Conservation (phyloP, 64 coral and sea anemone genomes). For the Dendronephthya gigantea region DNA sequence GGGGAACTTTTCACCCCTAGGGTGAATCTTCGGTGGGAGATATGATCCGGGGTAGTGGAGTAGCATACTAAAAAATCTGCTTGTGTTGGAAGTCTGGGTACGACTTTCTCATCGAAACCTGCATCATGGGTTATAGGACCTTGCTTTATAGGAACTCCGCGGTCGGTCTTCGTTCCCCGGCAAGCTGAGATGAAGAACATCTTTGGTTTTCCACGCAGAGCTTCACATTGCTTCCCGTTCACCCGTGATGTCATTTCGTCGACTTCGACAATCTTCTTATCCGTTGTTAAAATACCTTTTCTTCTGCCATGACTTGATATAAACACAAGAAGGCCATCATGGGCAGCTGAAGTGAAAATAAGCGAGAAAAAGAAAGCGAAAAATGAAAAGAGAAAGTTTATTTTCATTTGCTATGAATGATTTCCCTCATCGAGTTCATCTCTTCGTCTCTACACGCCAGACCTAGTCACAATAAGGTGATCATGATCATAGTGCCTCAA, state of each 20-base stretch:
- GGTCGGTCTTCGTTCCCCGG: not conserved
- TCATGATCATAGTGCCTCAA: too few relatives aligned
- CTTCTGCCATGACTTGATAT: not conserved
- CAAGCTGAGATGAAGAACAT: not conserved
- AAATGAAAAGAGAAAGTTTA: not conserved
- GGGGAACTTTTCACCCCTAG: not conserved
- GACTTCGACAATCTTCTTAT: not conserved
- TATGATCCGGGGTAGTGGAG: not conserved
- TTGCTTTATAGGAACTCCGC: not conserved
- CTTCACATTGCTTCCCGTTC: not conserved
- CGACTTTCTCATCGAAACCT: not conserved
- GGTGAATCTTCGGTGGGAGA: not conserved
- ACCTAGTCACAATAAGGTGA: too few relatives aligned
- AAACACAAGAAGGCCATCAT: not conserved
- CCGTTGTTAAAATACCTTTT: not conserved
- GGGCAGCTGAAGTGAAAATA: not conserved
- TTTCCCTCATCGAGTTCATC: too few relatives aligned
- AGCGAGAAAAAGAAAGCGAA: not conserved
- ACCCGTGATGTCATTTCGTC: not conserved
- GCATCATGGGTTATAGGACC: not conserved
- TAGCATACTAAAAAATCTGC: conserved; percentile 4
- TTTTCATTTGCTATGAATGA: too few relatives aligned
- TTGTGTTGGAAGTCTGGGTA: not conserved
- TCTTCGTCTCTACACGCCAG: too few relatives aligned
- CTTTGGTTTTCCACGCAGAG: not conserved